Base-by-base conservation (phyloP, 2,113 vertebrate species). In the Nyctibius bracteatus region DNA sequence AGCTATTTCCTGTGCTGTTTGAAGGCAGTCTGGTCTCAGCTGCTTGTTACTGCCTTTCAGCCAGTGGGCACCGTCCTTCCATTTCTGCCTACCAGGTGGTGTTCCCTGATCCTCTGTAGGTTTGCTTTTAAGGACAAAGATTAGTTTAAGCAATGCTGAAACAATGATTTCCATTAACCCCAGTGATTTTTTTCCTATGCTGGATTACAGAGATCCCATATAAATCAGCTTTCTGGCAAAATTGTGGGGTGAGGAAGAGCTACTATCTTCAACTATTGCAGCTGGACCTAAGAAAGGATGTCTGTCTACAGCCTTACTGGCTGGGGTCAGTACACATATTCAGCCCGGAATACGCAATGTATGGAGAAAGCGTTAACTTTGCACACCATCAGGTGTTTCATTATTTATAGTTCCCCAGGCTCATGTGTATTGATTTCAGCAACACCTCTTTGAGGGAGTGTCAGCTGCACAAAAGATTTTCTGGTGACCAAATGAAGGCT, bases 401-500 rank as follows among this genome's bases (percentile, higher is more conserved):
- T 88, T 86, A 84, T 94, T 96, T 94, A 92, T 74, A 30, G 67
- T 10, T 92, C 94, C 82, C 72, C 49, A 78, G 61, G 73, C 52
- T 57, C 57, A 72, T 1, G 0, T 79, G 33, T 72, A 94, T 72
- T 85, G 93, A 92, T 95, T 96, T 91, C 70, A 94, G 81, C 86
- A 96, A 81, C 88, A 91, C 88, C 57, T 93, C 74, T 88, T 70
- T 82, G 90, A 94, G 92, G 62, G 46, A 83, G 12, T 43, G 47
- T 93, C 88, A 94, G 89, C 86, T 95, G 89, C 73, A 86, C 72
- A 46, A 91, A 81, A 94, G 86, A 93, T 86, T 86, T 95, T 65
- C 57, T 93, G 44, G 55, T 81, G 88, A 89, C 79, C 75, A 71
- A 54, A 63, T 57, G 55, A 78, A 70, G 44, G 39, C 81, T 74